Evolutionary conservation across 2,797 vertebrate genomes (phyloP), one percentile per base, ranked within the genome.

Genomic region (Myotis findleyi): DNA sequence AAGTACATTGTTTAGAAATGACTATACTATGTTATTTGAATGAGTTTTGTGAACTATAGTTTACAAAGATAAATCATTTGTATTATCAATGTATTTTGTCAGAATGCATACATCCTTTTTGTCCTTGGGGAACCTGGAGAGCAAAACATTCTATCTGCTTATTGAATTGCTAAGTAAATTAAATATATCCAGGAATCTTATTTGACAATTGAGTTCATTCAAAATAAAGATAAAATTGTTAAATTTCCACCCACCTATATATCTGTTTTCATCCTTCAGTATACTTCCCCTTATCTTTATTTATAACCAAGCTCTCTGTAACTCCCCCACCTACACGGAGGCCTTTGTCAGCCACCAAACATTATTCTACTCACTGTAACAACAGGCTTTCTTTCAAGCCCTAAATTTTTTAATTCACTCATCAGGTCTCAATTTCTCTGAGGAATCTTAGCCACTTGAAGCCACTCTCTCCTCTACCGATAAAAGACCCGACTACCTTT

Each of bases 151-250:
- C 1, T 36, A 68, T 41, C 23, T 64, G 25, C 5, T 53, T 92
- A 59, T 59, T 88, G 55, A 93, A 82, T 23, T 75, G 27, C 68
- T 76, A 89, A 69, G 14, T 51, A 91, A 77, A 83, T 5, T 68
- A 86, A 93, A n/a, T 53, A 92, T 81, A 79, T 44, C 3, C 36
- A 76, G 72, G 20, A 83, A 88, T 91, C 95, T 73, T 44, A 81
- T 53, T n/a, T 18, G n/a, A 73, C 23, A 86, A 47, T 59, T 6
- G 9, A 82, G 49, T 51, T 90, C 76, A 80, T 8, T 51, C 21
- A 83, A 89, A 79, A 77, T 23, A 12, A 87, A 88, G 33, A 73
- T 30, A 33, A 88, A 88, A 57, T 16, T 53, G 30, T 85, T 69
- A 91, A 66, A 47, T 84, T 92, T 93, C 59, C 23, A 16, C 41